Conservation (phyloP, 1,140 invertebrate genomes). For the Anastrepha obliqua region DNA sequence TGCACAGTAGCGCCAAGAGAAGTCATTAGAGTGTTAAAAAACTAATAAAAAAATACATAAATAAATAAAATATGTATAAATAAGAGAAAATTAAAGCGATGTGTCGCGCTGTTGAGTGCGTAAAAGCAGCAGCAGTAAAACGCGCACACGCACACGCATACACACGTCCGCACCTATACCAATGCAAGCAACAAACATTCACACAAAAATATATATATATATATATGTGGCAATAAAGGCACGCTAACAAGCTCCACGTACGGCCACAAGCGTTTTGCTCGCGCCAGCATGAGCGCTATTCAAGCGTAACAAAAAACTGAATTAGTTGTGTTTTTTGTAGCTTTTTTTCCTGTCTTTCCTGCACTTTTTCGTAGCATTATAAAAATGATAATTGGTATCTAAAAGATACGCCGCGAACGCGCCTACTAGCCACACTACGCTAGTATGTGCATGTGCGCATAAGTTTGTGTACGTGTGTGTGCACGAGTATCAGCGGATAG, state of each 20-base stretch:
- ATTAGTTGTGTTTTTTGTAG: neutral
- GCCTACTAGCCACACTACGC: neutral
- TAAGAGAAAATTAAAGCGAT: neutral
- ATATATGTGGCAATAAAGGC: neutral
- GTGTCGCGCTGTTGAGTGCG: constrained; percentile 6
- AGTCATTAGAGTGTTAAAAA: constrained; percentile 17
- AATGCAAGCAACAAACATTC: neutral
- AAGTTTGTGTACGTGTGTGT: neutral
- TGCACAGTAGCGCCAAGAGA: constrained; percentile 13
- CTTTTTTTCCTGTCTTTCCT: neutral
- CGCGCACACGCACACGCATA: too few relatives aligned
- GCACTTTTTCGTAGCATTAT: neutral
- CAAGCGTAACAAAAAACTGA: too few relatives aligned
- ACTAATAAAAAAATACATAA: constrained; percentile 36
- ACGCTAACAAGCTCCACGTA: neutral
- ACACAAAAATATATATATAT: neutral
- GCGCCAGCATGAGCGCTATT: too few relatives aligned
- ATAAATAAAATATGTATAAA: constrained; percentile 32
- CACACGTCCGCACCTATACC: neutral
- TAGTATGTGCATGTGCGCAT: neutral
- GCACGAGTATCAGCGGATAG: neutral
- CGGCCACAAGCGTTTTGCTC: too few relatives aligned
- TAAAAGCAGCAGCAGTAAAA: constrained; percentile 20
- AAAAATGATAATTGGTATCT: constrained; percentile 29
- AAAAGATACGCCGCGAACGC: neutral